Percentiles rank a stretch among this genome's conserved stretches.
phyloP scores from a whole-genome alignment of 1,140 invertebrate genomes.

The Chymomyza costata region DNA sequence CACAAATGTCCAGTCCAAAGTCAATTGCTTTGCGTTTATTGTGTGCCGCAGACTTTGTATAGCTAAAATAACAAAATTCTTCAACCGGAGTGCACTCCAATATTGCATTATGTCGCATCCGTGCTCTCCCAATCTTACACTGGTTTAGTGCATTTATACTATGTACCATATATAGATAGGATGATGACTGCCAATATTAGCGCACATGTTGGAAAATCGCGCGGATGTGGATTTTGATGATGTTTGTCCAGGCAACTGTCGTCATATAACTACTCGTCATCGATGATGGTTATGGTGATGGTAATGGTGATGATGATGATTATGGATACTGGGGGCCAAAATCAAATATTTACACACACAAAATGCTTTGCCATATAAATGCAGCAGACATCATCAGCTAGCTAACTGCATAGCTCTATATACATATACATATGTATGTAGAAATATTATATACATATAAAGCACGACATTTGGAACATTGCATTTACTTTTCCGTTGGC shows the following conservation, averaged over 20 bases:
- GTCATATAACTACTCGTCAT: neutral
- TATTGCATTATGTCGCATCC: constrained; percentile 31
- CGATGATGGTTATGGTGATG: constrained; percentile 38
- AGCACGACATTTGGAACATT: constrained; percentile 45
- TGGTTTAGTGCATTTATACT: constrained; percentile 64
- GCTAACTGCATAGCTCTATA: no score
- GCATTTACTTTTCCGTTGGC: constrained; percentile 1
- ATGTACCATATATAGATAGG: no score
- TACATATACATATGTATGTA: no score
- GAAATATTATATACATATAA: no score
- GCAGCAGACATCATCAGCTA: constrained; percentile 47
- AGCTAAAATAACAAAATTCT: constrained; percentile 70
- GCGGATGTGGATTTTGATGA: constrained; percentile 55
- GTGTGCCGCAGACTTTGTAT: constrained; percentile 72
- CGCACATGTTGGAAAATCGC: constrained; percentile 30
- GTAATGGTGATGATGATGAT: constrained; percentile 40
- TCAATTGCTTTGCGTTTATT: constrained; percentile 69
- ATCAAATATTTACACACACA: constrained; percentile 67
- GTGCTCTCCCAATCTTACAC: constrained; percentile 6
- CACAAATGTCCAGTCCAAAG: constrained; percentile 39
- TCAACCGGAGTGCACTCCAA: constrained; percentile 33
- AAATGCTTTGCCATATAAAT: constrained; percentile 69
- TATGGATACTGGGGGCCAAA: constrained; percentile 36
- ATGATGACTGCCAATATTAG: constrained; percentile 69
- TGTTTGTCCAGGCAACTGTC: constrained; percentile 50